Base-by-base conservation (phyloP, 2,113 vertebrate genomes). In the Calypte anna region DNA sequence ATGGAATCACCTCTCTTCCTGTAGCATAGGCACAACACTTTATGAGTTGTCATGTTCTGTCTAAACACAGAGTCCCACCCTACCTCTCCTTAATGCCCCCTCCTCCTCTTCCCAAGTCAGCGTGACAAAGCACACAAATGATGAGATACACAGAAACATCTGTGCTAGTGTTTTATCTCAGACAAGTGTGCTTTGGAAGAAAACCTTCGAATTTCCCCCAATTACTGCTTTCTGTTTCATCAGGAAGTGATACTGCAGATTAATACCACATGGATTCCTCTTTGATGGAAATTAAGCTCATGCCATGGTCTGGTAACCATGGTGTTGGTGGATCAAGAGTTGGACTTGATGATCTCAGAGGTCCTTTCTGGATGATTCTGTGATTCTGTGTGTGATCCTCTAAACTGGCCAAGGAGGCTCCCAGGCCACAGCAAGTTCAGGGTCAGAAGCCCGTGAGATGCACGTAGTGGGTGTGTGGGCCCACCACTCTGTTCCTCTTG, bases 391-490 rank as follows among this genome's bases (percentile, higher is more conserved):
- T 40, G 40, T 40, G 40, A 40, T 40, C 11, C 40, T 40, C 11
- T 40, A 38, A 30, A 33, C 2, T 2, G 12, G 57, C 14, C 28
- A 23, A 43, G 67, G 2, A 31, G n/a, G 16, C 31, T 70, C 57
- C 28, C 63, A 40, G 21, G 12, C 22, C 5, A 31, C n/a, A 27
- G n/a, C 4, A 1, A 68, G 36, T 14, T n/a, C 25, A 9, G 23
- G 13, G 24, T 19, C 14, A 36, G 79, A 66, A 61, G 16, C 11
- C 53, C 28, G 21, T 2, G 4, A 24, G 53, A 33, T 0, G 3
- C 0, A 1, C 5, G 9, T 24, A n/a, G 21, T 14, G 12, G 36
- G 62, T 28, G 19, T 2, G 70, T 16, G 53, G 68, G n/a, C 8
- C 63, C 63, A 57, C 14, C 1, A 2, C 67, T 53, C 10, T 6